Evolutionary conservation across 2,113 vertebrate genomes (phyloP), one percentile per base, ranked within the genome.

Genomic region (Malurus alboscapulatus): DNA sequence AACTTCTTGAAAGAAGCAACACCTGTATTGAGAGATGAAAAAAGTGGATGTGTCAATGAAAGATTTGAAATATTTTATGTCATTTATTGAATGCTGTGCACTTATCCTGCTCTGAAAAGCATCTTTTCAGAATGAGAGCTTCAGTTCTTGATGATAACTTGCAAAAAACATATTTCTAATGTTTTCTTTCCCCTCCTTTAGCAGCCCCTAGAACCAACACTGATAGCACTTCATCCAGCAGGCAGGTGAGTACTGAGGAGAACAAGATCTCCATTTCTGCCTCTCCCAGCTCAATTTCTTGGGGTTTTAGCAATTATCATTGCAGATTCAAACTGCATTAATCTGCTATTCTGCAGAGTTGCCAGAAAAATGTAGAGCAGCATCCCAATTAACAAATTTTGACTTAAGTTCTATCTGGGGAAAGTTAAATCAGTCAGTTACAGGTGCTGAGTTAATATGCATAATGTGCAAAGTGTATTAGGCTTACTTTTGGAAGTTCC

Each of bases 171-270:
- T 69, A 63, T 58, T 93, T 11, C 47, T 73, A 85, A 58, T 53
- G 10, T 72, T 69, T 77, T 72, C 24, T 84, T 78, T 51, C 71
- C 30, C 7, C 5, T 72, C 36, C 50, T 95, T 84, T 69, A 91
- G 67, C 94, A 79, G 98, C 97, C 27, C 97, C 98, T 42, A 99
- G 98, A 98, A 97, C 97, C 24, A 97, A 96, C 89, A 96, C 98
- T 61, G 99, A 99, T 91, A 98, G 98, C 66, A 87, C 98, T 51
- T 85, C 98, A 91, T 96, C 98, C 73, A 98, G 96, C 97, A 98
- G 98, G 97, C 98, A 98, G 98, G 99, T 99, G 95, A 98, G 98
- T 98, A 14, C 12, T 34, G 21, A 59, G 36, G 34, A 84, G 17
- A 32, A 12, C 26, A 77, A 81, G 18, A 24, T 57, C 36, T 83